phyloP scores from a whole-genome alignment of 2,797 vertebrate genomes.

The Aphelocoma californica region DNA sequence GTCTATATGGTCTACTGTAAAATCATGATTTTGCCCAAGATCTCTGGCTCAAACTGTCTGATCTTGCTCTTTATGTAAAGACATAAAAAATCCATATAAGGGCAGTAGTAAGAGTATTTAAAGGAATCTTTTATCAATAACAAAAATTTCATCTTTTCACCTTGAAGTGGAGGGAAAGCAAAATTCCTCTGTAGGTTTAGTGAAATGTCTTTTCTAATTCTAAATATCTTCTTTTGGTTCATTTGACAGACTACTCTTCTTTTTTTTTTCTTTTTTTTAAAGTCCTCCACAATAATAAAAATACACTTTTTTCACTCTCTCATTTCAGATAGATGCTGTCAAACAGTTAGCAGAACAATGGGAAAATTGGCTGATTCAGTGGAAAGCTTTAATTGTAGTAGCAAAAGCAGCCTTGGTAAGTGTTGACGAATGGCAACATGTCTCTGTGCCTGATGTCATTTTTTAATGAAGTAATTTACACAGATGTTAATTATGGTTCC shows the following conservation, averaged over 20 bases:
- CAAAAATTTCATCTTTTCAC: neutral
- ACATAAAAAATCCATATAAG: neutral
- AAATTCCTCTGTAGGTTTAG: neutral
- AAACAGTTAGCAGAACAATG: slow-evolving; percentile 79
- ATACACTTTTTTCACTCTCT: neutral
- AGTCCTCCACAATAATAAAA: neutral
- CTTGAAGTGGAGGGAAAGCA: neutral
- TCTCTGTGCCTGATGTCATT: neutral
- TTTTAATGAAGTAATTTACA: neutral
- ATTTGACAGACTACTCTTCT: neutral
- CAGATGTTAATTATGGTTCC: neutral
- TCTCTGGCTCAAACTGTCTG: neutral
- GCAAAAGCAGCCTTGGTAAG: slow-evolving; percentile 82
- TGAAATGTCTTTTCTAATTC: neutral
- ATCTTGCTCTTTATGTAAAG: neutral
- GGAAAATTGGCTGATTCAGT: slow-evolving; percentile 80
- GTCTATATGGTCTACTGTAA: neutral
- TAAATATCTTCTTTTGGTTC: neutral
- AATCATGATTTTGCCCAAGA: neutral
- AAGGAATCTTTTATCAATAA: neutral
- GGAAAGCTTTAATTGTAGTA: slow-evolving; percentile 69
- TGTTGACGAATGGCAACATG: neutral
- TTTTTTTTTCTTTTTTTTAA: no score
- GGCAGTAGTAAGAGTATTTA: neutral
- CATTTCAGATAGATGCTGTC: slow-evolving; percentile 73